Evolutionary conservation across 2,888 invertebrate species (phyloP).

Genomic region (Erebia ligea): DNA sequence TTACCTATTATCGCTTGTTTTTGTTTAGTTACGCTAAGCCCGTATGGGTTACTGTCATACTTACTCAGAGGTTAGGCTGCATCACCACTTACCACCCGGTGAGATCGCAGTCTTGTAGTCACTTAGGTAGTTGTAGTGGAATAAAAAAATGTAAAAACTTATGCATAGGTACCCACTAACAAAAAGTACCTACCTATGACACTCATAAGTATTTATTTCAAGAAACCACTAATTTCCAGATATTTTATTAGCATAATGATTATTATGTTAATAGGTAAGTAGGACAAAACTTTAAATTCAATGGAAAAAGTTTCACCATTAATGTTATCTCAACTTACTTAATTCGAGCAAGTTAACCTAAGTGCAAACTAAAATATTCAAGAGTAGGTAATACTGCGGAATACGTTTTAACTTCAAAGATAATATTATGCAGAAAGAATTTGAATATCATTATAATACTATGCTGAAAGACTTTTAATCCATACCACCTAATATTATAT

Average conservation of each 20-base stretch:
- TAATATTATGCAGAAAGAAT: constrained; percentile 21
- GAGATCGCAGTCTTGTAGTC: too few relatives aligned
- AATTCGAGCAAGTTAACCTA: constrained; percentile 22
- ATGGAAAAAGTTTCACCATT: constrained; percentile 21
- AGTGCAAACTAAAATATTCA: constrained; percentile 27
- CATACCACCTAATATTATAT: not conserved
- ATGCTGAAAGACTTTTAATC: constrained; percentile 9
- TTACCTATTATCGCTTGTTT: too few relatives aligned
- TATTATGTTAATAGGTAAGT: constrained; percentile 2
- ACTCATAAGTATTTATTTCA: too few relatives aligned
- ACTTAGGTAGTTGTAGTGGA: too few relatives aligned
- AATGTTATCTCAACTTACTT: constrained; percentile 22
- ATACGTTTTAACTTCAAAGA: constrained; percentile 20
- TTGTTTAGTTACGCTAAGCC: too few relatives aligned
- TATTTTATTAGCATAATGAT: not conserved
- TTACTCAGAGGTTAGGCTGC: too few relatives aligned
- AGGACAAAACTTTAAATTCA: constrained; percentile 10
- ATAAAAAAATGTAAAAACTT: too few relatives aligned
- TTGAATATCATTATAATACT: constrained; percentile 9
- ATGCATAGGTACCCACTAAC: too few relatives aligned
- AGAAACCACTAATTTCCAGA: not conserved
- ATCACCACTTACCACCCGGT: too few relatives aligned
- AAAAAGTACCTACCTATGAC: too few relatives aligned
- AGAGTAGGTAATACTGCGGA: constrained; percentile 17
- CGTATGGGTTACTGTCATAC: too few relatives aligned